phyloP scores from a whole-genome alignment of 2,113 vertebrate species.

The Edolisoma coerulescens region DNA sequence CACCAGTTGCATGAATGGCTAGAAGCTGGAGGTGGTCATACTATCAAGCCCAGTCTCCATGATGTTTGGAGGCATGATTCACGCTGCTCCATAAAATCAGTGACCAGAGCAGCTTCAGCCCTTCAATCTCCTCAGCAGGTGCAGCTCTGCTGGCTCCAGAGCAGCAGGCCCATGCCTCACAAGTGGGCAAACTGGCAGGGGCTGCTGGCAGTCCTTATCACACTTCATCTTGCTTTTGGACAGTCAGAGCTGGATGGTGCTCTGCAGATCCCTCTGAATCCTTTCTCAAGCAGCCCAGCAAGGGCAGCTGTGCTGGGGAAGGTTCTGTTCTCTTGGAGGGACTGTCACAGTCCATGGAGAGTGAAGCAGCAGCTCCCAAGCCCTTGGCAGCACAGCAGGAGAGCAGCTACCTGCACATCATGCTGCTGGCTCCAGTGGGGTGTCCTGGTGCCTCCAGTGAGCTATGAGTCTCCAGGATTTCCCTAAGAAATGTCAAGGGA shows the following conservation, averaged over 20 bases:
- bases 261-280: not conserved
- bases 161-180: not conserved
- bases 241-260: not conserved
- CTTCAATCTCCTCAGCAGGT: not conserved
- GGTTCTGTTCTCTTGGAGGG: rapidly evolving
- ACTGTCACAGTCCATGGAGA: rapidly evolving
- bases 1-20: not conserved
- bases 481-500: conserved; percentile 12
- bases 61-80: rapidly evolving
- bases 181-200: not conserved
- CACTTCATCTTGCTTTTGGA: not conserved
- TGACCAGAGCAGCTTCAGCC: not conserved
- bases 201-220: not conserved
- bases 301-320: not conserved
- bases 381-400: rapidly evolving
- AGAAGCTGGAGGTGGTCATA: not conserved
- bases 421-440: not conserved
- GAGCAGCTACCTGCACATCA: not conserved
- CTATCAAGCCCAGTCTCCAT: not conserved
- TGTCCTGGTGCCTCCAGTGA: not conserved
- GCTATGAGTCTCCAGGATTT: not conserved
- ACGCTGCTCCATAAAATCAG: rapidly evolving
- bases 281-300: not conserved
- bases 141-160: not conserved
- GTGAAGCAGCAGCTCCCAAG: not conserved